Evolutionary conservation across 2,888 invertebrate species (phyloP).

Genomic region (Heliconius charithonia): DNA sequence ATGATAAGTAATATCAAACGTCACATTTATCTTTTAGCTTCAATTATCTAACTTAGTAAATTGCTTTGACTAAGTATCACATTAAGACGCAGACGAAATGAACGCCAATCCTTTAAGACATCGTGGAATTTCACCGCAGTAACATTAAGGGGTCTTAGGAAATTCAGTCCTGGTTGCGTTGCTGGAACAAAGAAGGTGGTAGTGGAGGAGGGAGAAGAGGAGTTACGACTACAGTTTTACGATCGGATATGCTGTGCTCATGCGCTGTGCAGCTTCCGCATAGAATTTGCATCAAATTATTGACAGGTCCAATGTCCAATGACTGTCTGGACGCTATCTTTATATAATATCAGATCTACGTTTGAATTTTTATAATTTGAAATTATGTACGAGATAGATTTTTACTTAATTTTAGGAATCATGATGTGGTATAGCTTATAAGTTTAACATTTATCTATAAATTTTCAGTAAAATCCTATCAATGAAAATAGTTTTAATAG

Average conservation of each 20-base stretch:
- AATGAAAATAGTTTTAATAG: too few species aligned
- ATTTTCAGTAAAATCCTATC: too few species aligned
- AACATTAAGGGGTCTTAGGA: constrained; percentile 80
- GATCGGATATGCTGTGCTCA: constrained; percentile 79
- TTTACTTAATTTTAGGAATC: neutral
- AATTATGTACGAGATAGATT: neutral
- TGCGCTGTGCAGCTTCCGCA: constrained; percentile 73
- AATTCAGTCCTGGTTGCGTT: constrained; percentile 71
- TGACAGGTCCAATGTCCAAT: constrained; percentile 54
- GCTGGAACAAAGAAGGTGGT: constrained; percentile 77
- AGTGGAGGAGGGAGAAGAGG: constrained; percentile 58
- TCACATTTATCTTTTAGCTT: constrained; percentile 35
- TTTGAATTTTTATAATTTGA: neutral
- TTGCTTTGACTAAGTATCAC: constrained; percentile 40
- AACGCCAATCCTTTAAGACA: constrained; percentile 63
- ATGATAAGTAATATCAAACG: constrained; percentile 37
- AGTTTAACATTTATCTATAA: too few species aligned
- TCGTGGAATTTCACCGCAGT: constrained; percentile 60
- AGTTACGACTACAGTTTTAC: constrained; percentile 74
- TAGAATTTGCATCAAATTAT: constrained; percentile 80
- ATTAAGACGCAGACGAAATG: constrained; percentile 41
- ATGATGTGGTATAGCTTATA: too few species aligned
- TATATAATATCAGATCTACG: neutral
- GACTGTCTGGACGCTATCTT: constrained; percentile 16
- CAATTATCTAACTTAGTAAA: constrained; percentile 45